These are phyloP conservation scores for Promerops cafer DNA, from an alignment of 2,113 vertebrate genomes.

Conservation along the genomic window DNA sequence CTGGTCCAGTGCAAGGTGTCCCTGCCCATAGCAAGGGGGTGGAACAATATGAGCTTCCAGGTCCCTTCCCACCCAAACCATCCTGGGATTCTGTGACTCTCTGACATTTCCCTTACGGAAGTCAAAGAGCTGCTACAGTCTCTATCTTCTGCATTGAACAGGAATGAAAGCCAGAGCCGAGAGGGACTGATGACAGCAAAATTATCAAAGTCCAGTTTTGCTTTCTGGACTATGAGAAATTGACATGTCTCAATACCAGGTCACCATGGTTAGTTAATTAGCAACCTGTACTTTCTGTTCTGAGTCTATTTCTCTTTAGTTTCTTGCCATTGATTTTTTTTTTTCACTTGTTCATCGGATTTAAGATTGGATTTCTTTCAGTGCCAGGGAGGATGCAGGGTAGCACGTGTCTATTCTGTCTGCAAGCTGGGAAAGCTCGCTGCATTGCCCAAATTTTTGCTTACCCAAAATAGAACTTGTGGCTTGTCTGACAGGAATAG, in stretches of 20 bases:
- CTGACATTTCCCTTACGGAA: not conserved
- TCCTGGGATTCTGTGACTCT: not conserved
- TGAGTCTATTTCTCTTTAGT: not conserved
- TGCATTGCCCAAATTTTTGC: not conserved
- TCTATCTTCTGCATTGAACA: not conserved
- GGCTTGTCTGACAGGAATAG: constrained; percentile 20
- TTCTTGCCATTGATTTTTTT: not conserved
- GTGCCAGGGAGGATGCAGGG: not conserved
- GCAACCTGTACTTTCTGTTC: not conserved
- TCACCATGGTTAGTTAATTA: not conserved
- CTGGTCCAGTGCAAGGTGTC: not conserved
- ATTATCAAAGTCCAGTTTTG: not conserved
- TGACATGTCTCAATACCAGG: not conserved
- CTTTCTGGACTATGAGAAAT: not conserved
- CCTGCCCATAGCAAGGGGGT: not conserved
- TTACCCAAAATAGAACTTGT: not conserved
- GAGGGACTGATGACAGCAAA: not conserved
- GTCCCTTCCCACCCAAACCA: not conserved
- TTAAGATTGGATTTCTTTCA: not conserved
- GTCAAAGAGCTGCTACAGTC: not conserved
- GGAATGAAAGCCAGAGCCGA: not conserved
- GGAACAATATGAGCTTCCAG: not conserved
- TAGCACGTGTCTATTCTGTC: not conserved
- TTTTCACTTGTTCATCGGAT: not conserved
- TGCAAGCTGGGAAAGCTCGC: not conserved